Evolutionary conservation across 2,888 invertebrate species (phyloP), one percentile per base, ranked within the genome.

Genomic region (Apamea epomidion): DNA sequence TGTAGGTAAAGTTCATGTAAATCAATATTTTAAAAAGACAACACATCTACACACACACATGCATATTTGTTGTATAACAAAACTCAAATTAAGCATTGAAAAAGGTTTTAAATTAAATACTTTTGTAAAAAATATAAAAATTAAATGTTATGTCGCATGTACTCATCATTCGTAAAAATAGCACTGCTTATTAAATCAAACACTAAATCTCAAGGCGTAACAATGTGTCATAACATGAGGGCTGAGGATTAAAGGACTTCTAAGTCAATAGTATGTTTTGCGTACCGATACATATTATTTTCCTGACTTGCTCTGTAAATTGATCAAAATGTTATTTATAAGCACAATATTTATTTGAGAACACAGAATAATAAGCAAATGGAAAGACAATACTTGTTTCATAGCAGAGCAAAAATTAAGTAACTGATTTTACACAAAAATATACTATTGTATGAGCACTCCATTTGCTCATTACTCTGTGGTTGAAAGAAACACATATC

Each of bases 241-340:
- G 74, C 77, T 83, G 78, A 76, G 29, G 81, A 79, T 82, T 83
- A 87, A 77, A 84, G 81, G 77, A 84, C 83, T 76, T 85, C 86
- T 90, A 88, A 85, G 80, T 84, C 83, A 88, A 89, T 86, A 89
- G 77, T 89, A 86, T 90, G 83, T 89, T 90, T 92, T 91, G 92
- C 96, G 92, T 96, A 96, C 96, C 96, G 94, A 95, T 93, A 94
- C 90, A 96, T 94, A 94, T 96, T 96, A 94, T 95, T 95, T 91
- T 97, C 97, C 94, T 95, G 96, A 96, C 97, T 97, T 94, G 96
- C 94, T 97, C 97, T 97, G 97, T 87, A 96, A 96, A 94, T 95
- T 93, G 88, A 87, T 91, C 88, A 88, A 92, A 92, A 89, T 68
- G 87, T 85, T 87, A 85, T 86, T 83, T 88, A 87, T 86, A 80